These are phyloP conservation scores for Torymus auratus DNA, from an alignment of 2,888 invertebrate species.

Conservation along the genomic window DNA sequence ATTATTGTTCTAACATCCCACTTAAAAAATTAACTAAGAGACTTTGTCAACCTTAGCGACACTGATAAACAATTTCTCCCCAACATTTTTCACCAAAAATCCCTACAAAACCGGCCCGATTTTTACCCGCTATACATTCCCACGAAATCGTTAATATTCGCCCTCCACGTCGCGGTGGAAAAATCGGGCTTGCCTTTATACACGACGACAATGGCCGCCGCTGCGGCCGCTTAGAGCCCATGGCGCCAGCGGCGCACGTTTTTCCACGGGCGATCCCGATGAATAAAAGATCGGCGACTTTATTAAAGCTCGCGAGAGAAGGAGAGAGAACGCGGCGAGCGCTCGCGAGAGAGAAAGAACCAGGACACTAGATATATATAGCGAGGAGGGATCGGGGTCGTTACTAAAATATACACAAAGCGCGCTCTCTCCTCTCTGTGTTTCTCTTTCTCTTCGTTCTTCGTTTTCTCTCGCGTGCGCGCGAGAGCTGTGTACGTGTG, in stretches of 20 bases:
- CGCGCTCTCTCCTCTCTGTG: constrained; percentile 61
- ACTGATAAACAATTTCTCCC: too few species aligned
- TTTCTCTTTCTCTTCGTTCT: constrained; percentile 56
- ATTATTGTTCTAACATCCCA: too few species aligned
- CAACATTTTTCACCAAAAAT: too few species aligned
- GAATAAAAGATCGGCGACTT: constrained; percentile 61
- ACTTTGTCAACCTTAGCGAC: too few species aligned
- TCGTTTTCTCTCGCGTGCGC: neutral
- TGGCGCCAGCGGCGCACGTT: neutral
- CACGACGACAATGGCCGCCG: neutral
- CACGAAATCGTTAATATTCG: too few species aligned
- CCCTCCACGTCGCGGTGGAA: too few species aligned
- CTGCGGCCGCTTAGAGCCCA: neutral
- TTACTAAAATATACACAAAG: constrained; percentile 76
- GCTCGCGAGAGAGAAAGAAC: constrained; percentile 68
- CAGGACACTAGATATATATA: constrained; percentile 76
- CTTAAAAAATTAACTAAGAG: too few species aligned
- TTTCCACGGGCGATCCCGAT: constrained; percentile 15
- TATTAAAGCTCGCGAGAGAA: constrained; percentile 62
- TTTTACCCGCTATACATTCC: too few species aligned
- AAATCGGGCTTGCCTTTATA: too few species aligned
- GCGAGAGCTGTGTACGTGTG: too few species aligned
- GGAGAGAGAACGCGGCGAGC: constrained; percentile 66
- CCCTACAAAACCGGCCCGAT: too few species aligned
- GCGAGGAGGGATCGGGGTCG: constrained; percentile 75